These are phyloP conservation scores for Orius insidiosus DNA, from an alignment of 1,140 invertebrate genomes.

Conservation along the genomic window DNA sequence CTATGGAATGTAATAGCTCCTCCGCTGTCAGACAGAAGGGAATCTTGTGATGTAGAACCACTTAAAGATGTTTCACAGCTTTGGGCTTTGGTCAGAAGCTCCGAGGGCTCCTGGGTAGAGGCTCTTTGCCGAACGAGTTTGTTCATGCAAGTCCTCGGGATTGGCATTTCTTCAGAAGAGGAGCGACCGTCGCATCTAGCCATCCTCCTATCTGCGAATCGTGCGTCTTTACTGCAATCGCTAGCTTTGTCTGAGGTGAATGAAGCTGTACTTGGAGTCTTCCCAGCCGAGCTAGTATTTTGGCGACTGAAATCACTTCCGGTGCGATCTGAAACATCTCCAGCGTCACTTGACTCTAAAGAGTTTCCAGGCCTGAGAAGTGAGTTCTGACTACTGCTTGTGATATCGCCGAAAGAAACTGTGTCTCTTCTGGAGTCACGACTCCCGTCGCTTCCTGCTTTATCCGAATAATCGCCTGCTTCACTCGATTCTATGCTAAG, in stretches of 20 bases:
- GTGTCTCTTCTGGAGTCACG: slow-evolving; percentile 21
- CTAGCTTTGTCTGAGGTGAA: slow-evolving; percentile 39
- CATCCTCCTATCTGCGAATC: slow-evolving; percentile 23
- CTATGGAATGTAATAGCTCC: slow-evolving; percentile 75
- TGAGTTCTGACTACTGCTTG: slow-evolving; percentile 19
- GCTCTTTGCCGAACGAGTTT: slow-evolving; percentile 25
- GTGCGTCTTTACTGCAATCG: slow-evolving; percentile 24
- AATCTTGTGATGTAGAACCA: slow-evolving; percentile 56
- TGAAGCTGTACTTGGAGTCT: slow-evolving; percentile 37
- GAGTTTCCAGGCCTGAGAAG: slow-evolving; percentile 30
- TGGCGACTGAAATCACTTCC: slow-evolving; percentile 27
- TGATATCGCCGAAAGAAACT: slow-evolving; percentile 21
- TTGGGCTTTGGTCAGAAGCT: slow-evolving; percentile 21
- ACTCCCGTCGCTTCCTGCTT: slow-evolving; percentile 19
- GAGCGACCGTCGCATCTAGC: slow-evolving; percentile 24
- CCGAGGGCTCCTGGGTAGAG: slow-evolving; percentile 29
- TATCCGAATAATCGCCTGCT: slow-evolving; percentile 16
- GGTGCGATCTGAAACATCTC: slow-evolving; percentile 35
- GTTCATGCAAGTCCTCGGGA: slow-evolving; percentile 19
- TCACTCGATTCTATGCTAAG: slow-evolving; percentile 20
- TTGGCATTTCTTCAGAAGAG: slow-evolving; percentile 24
- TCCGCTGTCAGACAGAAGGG: slow-evolving; percentile 53
- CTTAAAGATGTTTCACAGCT: slow-evolving; percentile 37
- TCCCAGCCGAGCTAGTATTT: slow-evolving; percentile 26
- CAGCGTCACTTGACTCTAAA: slow-evolving; percentile 40